Conservation (phyloP, 2,113 vertebrate genomes). For the Heterocephalus glaber region DNA sequence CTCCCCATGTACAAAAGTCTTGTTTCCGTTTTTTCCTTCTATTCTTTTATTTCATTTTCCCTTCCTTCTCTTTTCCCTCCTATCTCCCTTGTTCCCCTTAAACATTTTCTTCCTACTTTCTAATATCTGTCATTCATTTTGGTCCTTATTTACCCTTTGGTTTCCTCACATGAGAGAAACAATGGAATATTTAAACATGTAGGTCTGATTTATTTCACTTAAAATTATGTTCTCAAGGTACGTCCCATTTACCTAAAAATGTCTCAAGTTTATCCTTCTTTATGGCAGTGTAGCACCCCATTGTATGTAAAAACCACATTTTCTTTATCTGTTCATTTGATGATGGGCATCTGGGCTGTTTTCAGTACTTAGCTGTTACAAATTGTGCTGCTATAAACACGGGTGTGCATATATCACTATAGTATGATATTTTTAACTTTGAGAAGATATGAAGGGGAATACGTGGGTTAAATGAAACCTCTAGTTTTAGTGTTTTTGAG, state of each 20-base stretch:
- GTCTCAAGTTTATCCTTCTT: neutral
- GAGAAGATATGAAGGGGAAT: neutral
- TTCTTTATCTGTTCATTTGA: neutral
- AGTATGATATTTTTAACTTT: neutral
- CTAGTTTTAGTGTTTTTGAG: neutral
- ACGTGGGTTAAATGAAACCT: neutral
- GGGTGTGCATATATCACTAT: neutral
- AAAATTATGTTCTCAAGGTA: neutral
- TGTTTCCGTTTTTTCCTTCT: neutral
- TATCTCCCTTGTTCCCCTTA: neutral
- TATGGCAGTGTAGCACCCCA: neutral
- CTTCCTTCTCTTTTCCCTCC: neutral
- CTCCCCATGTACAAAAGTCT: neutral
- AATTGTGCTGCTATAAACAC: neutral
- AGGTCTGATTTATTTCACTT: neutral
- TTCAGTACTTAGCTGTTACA: neutral
- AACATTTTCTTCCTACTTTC: neutral
- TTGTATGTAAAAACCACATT: neutral
- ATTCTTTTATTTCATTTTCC: too few species aligned
- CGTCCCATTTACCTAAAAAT: neutral
- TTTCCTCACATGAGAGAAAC: neutral
- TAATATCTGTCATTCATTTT: neutral
- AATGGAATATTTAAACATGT: neutral
- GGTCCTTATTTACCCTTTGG: too few species aligned
- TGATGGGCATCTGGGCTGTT: neutral